Conservation (phyloP, 2,797 vertebrate species). For the Acanthiza pusilla region DNA sequence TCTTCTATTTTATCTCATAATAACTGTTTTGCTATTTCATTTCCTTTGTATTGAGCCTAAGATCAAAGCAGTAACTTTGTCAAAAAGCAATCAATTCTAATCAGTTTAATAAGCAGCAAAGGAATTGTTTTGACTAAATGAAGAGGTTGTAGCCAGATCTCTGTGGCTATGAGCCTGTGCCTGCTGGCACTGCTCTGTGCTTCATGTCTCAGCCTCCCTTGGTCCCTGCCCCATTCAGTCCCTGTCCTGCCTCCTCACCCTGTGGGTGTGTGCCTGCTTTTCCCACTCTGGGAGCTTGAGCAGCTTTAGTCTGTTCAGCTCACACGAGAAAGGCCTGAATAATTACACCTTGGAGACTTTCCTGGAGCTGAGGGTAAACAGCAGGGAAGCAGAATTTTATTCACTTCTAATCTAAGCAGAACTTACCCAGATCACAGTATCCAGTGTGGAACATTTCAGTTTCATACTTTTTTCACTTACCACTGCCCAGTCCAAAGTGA, state of each 20-base stretch:
- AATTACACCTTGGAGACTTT: slow-evolving; percentile 36
- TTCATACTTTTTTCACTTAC: not conserved
- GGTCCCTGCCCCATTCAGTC: not conserved
- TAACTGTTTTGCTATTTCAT: not conserved
- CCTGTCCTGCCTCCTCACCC: accelerated
- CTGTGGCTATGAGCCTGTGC: not conserved
- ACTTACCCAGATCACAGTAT: not conserved
- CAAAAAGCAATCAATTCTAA: not conserved
- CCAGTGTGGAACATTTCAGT: not conserved
- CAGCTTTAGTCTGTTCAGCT: not conserved
- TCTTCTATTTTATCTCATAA: not conserved
- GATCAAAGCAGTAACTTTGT: not conserved
- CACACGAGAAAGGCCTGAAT: not conserved
- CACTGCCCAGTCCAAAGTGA: not conserved
- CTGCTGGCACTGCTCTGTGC: not conserved
- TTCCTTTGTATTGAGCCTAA: not conserved
- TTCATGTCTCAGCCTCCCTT: not conserved
- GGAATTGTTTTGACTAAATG: not conserved
- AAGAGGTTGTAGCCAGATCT: not conserved
- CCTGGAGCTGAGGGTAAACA: not conserved
- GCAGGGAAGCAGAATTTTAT: not conserved
- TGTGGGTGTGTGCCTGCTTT: not conserved
- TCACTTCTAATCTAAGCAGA: not conserved
- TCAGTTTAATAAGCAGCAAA: not conserved
- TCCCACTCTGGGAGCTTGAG: not conserved